Conservation (phyloP, 2,888 invertebrate genomes). For the Hydrotaea diabolus region DNA sequence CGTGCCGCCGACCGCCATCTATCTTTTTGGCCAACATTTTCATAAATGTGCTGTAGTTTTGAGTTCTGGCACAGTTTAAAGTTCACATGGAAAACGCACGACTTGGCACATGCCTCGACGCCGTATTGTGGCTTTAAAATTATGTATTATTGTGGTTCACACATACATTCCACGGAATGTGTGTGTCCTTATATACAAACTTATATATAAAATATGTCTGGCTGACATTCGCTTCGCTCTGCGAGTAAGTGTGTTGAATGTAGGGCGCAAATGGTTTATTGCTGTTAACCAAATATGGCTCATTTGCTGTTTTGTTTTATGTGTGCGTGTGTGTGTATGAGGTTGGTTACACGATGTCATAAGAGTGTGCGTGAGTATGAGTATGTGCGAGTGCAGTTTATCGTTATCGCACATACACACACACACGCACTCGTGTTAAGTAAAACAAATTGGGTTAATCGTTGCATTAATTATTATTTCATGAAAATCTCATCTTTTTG, state of each 20-base stretch:
- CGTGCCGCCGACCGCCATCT: conserved; percentile 24
- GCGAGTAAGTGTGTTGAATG: not conserved
- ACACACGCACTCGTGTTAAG: no score
- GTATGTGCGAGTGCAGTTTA: conserved; percentile 43
- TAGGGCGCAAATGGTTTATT: not conserved
- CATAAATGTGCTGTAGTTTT: conserved; percentile 40
- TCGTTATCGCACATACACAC: conserved; percentile 43
- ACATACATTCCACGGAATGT: not conserved
- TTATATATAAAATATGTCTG: not conserved
- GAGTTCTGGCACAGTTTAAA: conserved; percentile 55
- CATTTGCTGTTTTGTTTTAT: not conserved
- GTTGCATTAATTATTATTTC: conserved; percentile 56
- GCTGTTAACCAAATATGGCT: conserved; percentile 8
- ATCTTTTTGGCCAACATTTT: conserved; percentile 59
- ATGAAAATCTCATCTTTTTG: conserved; percentile 34
- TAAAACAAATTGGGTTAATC: conserved; percentile 64
- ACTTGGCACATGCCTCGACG: not conserved
- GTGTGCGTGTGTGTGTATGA: not conserved
- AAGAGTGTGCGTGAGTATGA: not conserved
- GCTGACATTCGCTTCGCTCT: not conserved
- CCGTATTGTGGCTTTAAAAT: conserved; percentile 9
- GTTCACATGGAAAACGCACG: not conserved
- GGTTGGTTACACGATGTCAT: not conserved
- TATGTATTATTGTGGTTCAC: conserved; percentile 3
- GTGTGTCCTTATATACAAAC: no score